phyloP scores from a whole-genome alignment of 2,888 invertebrate species.

The Cylindroiulus punctatus region DNA sequence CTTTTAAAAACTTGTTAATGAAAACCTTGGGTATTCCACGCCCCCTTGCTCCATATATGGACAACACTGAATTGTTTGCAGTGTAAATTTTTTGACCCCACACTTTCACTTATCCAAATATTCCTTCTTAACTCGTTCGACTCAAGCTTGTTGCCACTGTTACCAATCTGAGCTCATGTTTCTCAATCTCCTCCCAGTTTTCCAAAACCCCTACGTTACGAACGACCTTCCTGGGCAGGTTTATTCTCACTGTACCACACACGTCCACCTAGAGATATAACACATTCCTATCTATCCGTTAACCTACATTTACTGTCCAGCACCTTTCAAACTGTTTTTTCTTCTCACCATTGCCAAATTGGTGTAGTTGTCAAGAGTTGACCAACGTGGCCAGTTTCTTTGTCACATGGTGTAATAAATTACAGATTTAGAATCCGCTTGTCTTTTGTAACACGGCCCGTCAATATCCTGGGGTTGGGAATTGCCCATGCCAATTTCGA shows the following conservation, averaged over 20 bases:
- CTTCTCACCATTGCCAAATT: slow-evolving; percentile 18
- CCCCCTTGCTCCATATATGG: slow-evolving; percentile 50
- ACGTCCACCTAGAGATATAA: slow-evolving; percentile 50
- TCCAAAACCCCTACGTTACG: slow-evolving; percentile 36
- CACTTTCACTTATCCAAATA: slow-evolving; percentile 47
- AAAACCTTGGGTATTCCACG: slow-evolving; percentile 50
- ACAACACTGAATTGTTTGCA: not conserved
- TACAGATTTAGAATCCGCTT: slow-evolving; percentile 15
- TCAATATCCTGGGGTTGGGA: not conserved
- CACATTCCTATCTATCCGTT: slow-evolving; percentile 51
- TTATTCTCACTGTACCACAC: slow-evolving; percentile 51
- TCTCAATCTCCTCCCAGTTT: slow-evolving; percentile 52
- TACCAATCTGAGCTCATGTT: slow-evolving; percentile 41
- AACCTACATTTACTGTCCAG: slow-evolving; percentile 52
- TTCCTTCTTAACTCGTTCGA: slow-evolving; percentile 21
- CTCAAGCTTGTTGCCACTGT: not conserved
- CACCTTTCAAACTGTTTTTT: slow-evolving; percentile 29
- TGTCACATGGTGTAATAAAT: slow-evolving; percentile 6
- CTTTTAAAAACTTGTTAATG: slow-evolving; percentile 42
- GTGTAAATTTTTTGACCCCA: not conserved
- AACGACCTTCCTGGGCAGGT: slow-evolving; percentile 51
- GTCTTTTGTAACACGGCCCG: not conserved
- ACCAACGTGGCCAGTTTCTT: not conserved
- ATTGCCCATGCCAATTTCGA: not conserved
- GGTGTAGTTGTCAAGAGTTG: not conserved